These are phyloP conservation scores for Xiphorhynchus elegans DNA, from an alignment of 2,113 vertebrate species.

Conservation along the genomic window DNA sequence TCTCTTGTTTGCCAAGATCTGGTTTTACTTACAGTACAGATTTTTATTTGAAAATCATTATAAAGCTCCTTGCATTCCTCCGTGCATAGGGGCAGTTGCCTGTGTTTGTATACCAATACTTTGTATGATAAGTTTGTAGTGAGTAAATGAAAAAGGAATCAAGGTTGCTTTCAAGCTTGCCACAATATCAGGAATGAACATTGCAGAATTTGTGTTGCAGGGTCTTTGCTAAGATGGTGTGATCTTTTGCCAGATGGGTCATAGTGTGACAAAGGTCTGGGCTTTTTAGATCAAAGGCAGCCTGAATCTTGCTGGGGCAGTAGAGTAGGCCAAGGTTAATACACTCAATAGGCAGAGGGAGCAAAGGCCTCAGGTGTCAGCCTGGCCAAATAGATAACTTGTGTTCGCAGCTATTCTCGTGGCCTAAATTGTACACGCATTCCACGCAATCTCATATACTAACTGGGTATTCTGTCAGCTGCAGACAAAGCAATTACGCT, in stretches of 20 bases:
- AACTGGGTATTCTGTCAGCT: conserved; percentile 15
- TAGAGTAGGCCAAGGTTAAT: not conserved
- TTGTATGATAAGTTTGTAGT: not conserved
- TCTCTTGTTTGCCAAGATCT: not conserved
- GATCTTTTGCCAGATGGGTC: not conserved
- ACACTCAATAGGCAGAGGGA: not conserved
- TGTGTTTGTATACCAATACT: not conserved
- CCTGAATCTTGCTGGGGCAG: not conserved
- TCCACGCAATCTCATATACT: not conserved
- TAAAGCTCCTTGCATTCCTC: not conserved
- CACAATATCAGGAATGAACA: not conserved
- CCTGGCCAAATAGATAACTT: not conserved
- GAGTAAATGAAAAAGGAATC: not conserved
- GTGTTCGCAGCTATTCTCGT: not conserved
- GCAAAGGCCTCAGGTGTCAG: not conserved
- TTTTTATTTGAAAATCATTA: not conserved
- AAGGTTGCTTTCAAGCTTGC: not conserved
- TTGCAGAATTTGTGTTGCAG: not conserved
- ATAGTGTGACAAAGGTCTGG: not conserved
- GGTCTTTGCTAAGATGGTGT: not conserved
- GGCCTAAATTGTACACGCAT: not conserved
- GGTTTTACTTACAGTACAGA: not conserved
- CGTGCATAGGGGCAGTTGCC: not conserved
- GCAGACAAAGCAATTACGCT: conserved; percentile 48
- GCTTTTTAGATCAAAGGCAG: not conserved